phyloP scores from a whole-genome alignment of 2,113 vertebrate genomes.

The Tricholaema leucomelas region DNA sequence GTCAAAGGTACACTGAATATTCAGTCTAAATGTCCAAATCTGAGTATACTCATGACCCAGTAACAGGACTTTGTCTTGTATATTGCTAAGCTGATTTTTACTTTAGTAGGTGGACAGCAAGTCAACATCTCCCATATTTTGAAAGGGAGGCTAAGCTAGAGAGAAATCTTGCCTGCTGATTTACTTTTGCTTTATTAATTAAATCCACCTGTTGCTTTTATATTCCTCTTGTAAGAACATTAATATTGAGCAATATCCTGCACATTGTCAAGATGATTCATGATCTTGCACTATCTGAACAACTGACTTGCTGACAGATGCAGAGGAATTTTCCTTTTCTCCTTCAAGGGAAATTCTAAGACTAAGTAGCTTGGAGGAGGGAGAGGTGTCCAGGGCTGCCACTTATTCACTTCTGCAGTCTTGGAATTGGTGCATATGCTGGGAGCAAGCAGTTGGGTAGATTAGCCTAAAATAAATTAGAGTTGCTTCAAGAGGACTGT shows the following conservation, averaged over 20 bases:
- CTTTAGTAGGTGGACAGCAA: neutral
- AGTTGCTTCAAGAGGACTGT: neutral
- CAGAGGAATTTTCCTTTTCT: neutral
- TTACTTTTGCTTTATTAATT: neutral
- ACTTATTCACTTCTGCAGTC: neutral
- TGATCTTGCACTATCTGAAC: neutral
- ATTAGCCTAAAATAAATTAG: neutral
- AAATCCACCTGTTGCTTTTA: neutral
- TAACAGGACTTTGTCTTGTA: neutral
- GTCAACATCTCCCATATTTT: neutral
- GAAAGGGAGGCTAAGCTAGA: neutral
- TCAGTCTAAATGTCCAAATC: neutral
- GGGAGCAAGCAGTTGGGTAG: neutral
- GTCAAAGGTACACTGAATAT: neutral
- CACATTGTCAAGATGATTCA: neutral
- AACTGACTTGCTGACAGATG: neutral
- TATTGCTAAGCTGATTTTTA: neutral
- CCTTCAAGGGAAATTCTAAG: neutral
- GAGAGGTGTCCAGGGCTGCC: neutral
- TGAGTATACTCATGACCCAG: neutral
- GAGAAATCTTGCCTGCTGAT: neutral
- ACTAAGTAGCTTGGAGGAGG: neutral
- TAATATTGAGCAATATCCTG: neutral
- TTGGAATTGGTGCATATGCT: neutral
- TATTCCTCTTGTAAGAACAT: neutral